Conservation (phyloP, 2,797 vertebrate genomes). For the Morus bassanus region DNA sequence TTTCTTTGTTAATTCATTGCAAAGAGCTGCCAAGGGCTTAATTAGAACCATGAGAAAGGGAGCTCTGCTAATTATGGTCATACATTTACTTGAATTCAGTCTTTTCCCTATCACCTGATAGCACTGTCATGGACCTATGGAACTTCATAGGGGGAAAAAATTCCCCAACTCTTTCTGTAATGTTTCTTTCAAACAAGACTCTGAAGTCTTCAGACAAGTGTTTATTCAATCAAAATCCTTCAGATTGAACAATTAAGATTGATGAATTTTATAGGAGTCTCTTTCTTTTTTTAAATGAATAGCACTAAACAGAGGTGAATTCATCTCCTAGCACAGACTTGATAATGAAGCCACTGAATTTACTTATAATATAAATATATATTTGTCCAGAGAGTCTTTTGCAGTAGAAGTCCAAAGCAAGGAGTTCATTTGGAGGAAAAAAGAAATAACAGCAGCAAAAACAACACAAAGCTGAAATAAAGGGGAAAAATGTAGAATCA, state of each 20-base stretch:
- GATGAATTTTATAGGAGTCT: conserved; percentile 52
- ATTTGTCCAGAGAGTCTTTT: not conserved
- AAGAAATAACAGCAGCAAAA: conserved; percentile 42
- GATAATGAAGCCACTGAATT: conserved; percentile 1
- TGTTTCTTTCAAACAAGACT: conserved; percentile 45
- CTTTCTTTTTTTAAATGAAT: conserved; percentile 40
- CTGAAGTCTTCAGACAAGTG: conserved; percentile 41
- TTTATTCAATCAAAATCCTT: conserved; percentile 57
- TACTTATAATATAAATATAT: not conserved
- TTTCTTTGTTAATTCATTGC: not conserved
- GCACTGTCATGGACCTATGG: not conserved
- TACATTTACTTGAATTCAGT: not conserved
- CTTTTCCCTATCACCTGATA: not conserved
- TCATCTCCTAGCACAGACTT: not conserved
- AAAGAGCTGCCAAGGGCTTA: not conserved
- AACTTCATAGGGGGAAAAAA: not conserved
- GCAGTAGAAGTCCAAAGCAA: not conserved
- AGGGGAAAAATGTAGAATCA: conserved; percentile 69
- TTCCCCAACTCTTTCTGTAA: conserved; percentile 34
- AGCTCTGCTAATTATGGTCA: not conserved
- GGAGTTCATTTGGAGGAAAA: conserved; percentile 9
- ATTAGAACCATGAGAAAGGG: not conserved
- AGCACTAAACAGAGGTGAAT: not conserved
- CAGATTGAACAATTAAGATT: conserved; percentile 64
- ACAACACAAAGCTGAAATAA: conserved; percentile 51